phyloP scores from a whole-genome alignment of 2,797 vertebrate species.

The Clarias laeviceps region DNA sequence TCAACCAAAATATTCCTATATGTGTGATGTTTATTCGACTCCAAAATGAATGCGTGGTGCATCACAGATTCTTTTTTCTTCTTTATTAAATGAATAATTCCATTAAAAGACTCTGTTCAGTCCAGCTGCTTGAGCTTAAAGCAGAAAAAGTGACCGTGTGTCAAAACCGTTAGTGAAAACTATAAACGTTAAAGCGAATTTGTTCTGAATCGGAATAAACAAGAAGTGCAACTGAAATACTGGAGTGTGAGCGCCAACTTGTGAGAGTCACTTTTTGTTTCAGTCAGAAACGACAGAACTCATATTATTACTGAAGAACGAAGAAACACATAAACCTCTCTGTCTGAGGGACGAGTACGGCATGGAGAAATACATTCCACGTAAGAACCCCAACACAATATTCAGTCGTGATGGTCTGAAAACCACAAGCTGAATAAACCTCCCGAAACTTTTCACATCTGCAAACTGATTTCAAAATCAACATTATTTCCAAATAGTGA shows the following conservation, averaged over 20 bases:
- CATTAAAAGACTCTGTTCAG: background rate
- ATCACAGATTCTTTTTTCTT: conserved; percentile 68
- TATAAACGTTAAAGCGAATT: conserved; percentile 43
- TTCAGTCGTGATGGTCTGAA: background rate
- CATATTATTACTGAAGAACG: conserved; percentile 16
- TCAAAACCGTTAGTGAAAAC: conserved; percentile 49
- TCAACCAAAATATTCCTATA: background rate
- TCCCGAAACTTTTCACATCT: background rate
- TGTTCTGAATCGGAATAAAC: conserved; percentile 45
- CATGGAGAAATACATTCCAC: conserved; percentile 65
- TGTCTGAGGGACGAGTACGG: conserved; percentile 65
- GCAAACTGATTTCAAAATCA: background rate
- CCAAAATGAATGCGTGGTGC: no score
- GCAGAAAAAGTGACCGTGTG: conserved; percentile 67
- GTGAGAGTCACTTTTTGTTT: background rate
- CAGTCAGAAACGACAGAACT: background rate
- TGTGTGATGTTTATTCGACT: background rate
- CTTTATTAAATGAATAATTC: conserved; percentile 4
- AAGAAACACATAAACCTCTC: conserved; percentile 52
- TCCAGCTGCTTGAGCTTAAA: conserved; percentile 69
- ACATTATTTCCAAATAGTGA: background rate
- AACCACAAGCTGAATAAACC: background rate
- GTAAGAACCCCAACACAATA: conserved; percentile 64
- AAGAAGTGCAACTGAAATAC: background rate
- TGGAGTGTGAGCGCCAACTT: background rate